These are phyloP conservation scores for Bruchidius siliquastri DNA, from an alignment of 2,888 invertebrate genomes.

Conservation along the genomic window DNA sequence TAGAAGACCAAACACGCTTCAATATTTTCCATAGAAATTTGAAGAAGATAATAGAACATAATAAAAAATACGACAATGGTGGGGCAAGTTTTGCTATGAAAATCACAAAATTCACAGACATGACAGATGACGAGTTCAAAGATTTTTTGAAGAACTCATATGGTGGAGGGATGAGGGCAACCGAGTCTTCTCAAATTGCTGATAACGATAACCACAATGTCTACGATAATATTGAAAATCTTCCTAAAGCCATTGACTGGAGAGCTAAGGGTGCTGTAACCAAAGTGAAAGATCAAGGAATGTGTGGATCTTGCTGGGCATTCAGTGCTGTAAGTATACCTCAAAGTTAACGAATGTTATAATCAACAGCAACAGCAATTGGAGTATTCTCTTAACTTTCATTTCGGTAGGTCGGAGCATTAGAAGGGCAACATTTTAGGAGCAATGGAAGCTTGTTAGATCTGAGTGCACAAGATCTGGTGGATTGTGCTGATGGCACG, in stretches of 20 bases:
- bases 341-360: too few relatives aligned
- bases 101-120: constrained; percentile 15
- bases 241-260: constrained; percentile 6
- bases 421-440: constrained; percentile 50
- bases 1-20: constrained; percentile 2
- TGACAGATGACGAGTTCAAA: constrained; percentile 12
- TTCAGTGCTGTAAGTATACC: constrained; percentile 5
- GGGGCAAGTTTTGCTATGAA: constrained; percentile 12
- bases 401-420: constrained; percentile 49
- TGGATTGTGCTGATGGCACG: constrained; percentile 46
- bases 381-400: too few relatives aligned
- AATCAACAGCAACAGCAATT: too few relatives aligned
- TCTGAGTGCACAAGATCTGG: constrained; percentile 51
- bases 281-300: constrained; percentile 7
- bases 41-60: constrained; percentile 11
- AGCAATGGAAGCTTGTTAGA: constrained; percentile 48
- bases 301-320: constrained; percentile 9
- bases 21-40: constrained; percentile 13
- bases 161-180: neutral
- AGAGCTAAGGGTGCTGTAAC: constrained; percentile 5
- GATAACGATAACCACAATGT: neutral
- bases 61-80: constrained; percentile 10
- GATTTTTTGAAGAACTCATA: neutral
- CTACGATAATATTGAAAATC: neutral
- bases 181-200: neutral